Evolutionary conservation across 2,797 vertebrate genomes (phyloP).

Genomic region (Sebastes trivittatus): DNA sequence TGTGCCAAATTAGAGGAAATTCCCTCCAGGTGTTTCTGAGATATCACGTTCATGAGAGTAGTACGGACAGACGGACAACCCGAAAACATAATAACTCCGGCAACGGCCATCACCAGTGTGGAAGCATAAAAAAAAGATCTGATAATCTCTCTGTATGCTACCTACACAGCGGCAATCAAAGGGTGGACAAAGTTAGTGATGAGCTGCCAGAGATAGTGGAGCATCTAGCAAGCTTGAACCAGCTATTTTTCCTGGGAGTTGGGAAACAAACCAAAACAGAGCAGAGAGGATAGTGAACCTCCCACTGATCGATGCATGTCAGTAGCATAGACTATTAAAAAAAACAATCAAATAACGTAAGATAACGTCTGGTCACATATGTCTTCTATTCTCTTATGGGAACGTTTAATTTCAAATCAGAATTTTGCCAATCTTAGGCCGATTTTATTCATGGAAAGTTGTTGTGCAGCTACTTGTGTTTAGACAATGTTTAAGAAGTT

Average conservation of each 20-base stretch:
- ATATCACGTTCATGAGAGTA: too few species aligned
- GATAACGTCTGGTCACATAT: neutral
- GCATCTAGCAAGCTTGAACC: too few species aligned
- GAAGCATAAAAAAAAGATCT: too few species aligned
- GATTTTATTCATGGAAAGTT: neutral
- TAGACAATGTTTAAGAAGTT: too few species aligned
- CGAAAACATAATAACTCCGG: too few species aligned
- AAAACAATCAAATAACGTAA: neutral
- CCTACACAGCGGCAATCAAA: too few species aligned
- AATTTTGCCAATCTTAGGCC: neutral
- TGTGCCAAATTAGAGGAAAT: neutral
- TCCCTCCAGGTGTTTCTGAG: neutral
- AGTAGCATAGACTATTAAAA: neutral
- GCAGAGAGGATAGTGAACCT: neutral
- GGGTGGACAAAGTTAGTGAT: too few species aligned
- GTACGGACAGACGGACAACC: too few species aligned
- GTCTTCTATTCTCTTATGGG: neutral
- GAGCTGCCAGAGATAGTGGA: too few species aligned
- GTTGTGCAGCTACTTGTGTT: too few species aligned
- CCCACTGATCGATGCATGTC: neutral
- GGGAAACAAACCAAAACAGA: neutral
- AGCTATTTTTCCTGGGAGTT: neutral
- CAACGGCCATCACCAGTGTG: too few species aligned
- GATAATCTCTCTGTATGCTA: too few species aligned
- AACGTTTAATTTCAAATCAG: neutral